These are phyloP conservation scores for Drosophila rellima DNA, from an alignment of 2,888 invertebrate species.

Conservation along the genomic window DNA sequence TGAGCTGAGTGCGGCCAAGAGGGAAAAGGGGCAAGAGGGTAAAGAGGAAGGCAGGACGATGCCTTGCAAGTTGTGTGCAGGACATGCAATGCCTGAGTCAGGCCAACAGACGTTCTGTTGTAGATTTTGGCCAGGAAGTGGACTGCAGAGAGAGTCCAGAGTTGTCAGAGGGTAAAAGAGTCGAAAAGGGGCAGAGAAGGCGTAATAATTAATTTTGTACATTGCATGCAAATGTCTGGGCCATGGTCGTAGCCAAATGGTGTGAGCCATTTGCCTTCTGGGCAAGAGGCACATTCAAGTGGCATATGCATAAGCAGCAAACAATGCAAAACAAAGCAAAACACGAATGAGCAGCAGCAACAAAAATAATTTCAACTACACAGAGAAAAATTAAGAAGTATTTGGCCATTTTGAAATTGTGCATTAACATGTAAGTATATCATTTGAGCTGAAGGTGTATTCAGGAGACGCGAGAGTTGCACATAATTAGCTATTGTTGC, in stretches of 20 bases:
- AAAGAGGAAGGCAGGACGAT: constrained; percentile 21
- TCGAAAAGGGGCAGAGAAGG: constrained; percentile 37
- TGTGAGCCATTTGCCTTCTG: constrained; percentile 12
- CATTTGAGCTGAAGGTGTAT: neutral
- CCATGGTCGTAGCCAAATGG: constrained; percentile 36
- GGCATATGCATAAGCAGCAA: constrained; percentile 75
- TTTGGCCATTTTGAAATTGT: neutral
- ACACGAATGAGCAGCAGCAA: constrained; percentile 42
- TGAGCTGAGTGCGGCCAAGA: constrained; percentile 50
- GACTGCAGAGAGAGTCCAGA: constrained; percentile 22
- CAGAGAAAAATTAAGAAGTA: neutral
- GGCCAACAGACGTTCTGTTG: constrained; percentile 57
- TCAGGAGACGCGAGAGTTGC: neutral
- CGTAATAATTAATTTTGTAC: constrained; percentile 83
- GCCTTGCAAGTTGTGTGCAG: constrained; percentile 66
- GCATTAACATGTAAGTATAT: neutral
- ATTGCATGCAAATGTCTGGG: constrained; percentile 81
- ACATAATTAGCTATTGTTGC: constrained; percentile 46
- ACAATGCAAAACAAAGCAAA: constrained; percentile 60
- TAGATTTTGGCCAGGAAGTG: constrained; percentile 74
- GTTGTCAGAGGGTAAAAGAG: neutral
- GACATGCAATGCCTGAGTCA: constrained; percentile 63
- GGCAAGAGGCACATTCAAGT: constrained; percentile 41
- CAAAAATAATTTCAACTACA: constrained; percentile 16
- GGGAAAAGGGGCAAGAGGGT: neutral